A percentile compares a stretch with the other conserved stretches of the same genome.
Conservation (phyloP, 2,888 invertebrate species). For the Drosophila ochracea region DNA sequence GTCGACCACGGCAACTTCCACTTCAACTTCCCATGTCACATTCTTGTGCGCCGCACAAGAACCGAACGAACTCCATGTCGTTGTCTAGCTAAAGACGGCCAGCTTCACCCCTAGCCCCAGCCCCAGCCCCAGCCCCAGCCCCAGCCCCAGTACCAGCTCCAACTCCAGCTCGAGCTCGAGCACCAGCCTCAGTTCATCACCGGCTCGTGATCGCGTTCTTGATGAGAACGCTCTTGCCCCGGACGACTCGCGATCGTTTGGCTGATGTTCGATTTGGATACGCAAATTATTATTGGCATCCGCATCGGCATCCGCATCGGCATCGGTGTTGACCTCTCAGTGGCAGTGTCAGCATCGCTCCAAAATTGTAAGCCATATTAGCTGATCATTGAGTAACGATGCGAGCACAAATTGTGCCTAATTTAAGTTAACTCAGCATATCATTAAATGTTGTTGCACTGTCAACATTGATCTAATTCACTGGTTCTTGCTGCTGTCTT, state of each 20-base stretch:
- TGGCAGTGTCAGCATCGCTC: slow-evolving; percentile 8
- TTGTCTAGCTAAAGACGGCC: slow-evolving; percentile 54
- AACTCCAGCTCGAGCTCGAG: neutral
- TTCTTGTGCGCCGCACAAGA: slow-evolving; percentile 66
- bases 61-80: slow-evolving; percentile 58
- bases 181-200: neutral
- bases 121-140: neutral
- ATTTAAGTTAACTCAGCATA: slow-evolving; percentile 41
- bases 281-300: slow-evolving; percentile 60
- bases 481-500: neutral
- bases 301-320: slow-evolving; percentile 41
- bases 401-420: slow-evolving; percentile 51
- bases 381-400: slow-evolving; percentile 50
- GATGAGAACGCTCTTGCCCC: slow-evolving; percentile 6
- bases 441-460: neutral
- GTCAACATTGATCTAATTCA: neutral
- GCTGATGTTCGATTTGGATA: slow-evolving; percentile 30
- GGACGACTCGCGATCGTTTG: slow-evolving; percentile 29
- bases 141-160: neutral
- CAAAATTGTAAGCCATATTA: slow-evolving; percentile 52
- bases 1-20: slow-evolving; percentile 64
- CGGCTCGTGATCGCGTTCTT: slow-evolving; percentile 34
- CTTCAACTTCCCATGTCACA: slow-evolving; percentile 73
- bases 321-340: slow-evolving; percentile 18
- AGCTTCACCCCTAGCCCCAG: neutral